Conservation (phyloP, 2,888 invertebrate genomes). For the Andrena marginata region DNA sequence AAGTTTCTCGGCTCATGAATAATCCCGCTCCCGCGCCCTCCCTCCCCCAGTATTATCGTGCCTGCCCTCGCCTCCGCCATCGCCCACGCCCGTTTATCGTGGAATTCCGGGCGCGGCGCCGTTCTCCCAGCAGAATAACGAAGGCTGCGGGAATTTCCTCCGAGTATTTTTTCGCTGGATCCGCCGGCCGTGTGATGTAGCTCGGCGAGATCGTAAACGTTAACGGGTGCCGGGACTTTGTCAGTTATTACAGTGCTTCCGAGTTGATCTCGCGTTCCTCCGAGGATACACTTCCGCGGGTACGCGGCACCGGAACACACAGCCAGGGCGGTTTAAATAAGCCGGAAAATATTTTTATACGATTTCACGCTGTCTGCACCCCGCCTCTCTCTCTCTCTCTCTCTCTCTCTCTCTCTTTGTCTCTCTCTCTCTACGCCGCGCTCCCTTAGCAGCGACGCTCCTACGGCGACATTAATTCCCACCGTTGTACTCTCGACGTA, state of each 20-base stretch:
- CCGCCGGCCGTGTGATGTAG: constrained; percentile 40
- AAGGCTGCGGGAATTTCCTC: constrained; percentile 42
- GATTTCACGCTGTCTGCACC: constrained; percentile 27
- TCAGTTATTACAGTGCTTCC: constrained; percentile 57
- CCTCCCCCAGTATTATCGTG: not conserved
- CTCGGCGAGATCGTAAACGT: constrained; percentile 53
- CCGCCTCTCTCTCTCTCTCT: no score
- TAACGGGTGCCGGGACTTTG: constrained; percentile 58
- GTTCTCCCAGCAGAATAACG: constrained; percentile 28
- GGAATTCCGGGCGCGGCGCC: constrained; percentile 18
- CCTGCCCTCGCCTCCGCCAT: not conserved
- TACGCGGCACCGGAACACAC: constrained; percentile 31
- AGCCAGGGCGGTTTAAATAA: constrained; percentile 42
- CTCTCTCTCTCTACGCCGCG: not conserved
- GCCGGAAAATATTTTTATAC: constrained; percentile 52
- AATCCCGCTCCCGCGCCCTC: constrained; percentile 21
- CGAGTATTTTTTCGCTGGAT: constrained; percentile 49
- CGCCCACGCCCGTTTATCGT: constrained; percentile 9
- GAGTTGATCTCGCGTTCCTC: constrained; percentile 54
- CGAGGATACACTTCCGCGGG: constrained; percentile 37
- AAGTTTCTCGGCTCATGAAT: constrained; percentile 34
- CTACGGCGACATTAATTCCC: not conserved
- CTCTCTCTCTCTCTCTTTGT: no score
- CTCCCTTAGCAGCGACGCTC: constrained; percentile 8
- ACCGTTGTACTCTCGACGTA: not conserved